phyloP scores from a whole-genome alignment of 2,888 invertebrate species.

The Rapana venosa region DNA sequence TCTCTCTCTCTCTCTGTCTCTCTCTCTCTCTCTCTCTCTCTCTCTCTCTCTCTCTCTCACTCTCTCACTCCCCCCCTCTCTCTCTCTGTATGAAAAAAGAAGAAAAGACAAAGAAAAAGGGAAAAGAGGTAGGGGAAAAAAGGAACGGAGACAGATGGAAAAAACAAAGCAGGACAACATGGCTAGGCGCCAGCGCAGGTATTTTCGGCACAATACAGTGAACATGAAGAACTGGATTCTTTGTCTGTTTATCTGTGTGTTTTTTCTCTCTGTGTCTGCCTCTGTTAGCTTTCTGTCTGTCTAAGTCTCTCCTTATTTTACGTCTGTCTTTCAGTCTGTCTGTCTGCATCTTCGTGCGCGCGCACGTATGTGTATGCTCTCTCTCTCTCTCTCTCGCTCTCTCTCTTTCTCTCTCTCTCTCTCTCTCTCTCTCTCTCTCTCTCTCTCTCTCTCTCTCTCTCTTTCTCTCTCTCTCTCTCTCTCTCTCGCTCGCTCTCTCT shows the following conservation, averaged over 20 bases:
- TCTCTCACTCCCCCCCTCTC: neutral
- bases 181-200: no score
- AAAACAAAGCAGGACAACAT: neutral
- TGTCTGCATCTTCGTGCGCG: no score
- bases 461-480: slow-evolving; percentile 8
- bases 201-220: no score
- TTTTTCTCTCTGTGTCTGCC: no score
- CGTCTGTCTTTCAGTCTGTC: no score
- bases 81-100: neutral
- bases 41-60: neutral
- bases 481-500: neutral
- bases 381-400: neutral
- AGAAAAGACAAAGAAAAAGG: neutral
- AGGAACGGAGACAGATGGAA: neutral
- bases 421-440: neutral
- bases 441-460: slow-evolving; percentile 6
- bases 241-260: no score
- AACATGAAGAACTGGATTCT: no score
- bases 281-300: no score
- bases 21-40: no score
- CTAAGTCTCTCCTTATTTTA: no score
- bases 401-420: neutral
- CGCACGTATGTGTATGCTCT: no score
- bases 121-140: neutral
- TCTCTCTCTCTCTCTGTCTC: no score